Evolutionary conservation across 2,797 vertebrate species (phyloP).

Genomic region (Oreortyx pictus): DNA sequence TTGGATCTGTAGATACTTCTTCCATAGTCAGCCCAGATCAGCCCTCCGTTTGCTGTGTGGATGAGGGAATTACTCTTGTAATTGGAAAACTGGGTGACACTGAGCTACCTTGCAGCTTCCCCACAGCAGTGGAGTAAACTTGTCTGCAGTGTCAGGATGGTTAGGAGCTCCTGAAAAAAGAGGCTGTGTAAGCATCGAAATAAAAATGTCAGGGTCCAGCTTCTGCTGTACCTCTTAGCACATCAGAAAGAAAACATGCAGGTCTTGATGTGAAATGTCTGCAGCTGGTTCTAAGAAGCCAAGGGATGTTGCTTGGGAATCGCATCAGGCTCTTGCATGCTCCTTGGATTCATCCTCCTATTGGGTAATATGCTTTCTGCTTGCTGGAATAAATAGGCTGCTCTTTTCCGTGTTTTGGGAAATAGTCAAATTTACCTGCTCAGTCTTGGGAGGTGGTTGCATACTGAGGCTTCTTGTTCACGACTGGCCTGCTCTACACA

Average conservation of each 20-base stretch:
- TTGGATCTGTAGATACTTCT: not conserved
- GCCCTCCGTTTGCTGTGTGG: not conserved
- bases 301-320: not conserved
- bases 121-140: not conserved
- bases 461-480: not conserved
- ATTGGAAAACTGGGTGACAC: accelerated
- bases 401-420: not conserved
- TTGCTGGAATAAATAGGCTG: not conserved
- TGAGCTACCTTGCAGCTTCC: not conserved
- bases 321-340: too few relatives aligned
- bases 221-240: not conserved
- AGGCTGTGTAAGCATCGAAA: not conserved
- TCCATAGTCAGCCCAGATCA: not conserved
- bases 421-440: not conserved
- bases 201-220: not conserved
- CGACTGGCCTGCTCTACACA: not conserved
- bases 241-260: not conserved
- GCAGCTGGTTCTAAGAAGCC: not conserved
- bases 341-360: not conserved
- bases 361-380: not conserved
- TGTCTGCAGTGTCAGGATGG: accelerated
- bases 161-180: not conserved
- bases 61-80: not conserved
- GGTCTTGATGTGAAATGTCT: not conserved
- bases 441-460: accelerated